phyloP scores from a whole-genome alignment of 2,888 invertebrate species.

The Panzeria rudis region DNA sequence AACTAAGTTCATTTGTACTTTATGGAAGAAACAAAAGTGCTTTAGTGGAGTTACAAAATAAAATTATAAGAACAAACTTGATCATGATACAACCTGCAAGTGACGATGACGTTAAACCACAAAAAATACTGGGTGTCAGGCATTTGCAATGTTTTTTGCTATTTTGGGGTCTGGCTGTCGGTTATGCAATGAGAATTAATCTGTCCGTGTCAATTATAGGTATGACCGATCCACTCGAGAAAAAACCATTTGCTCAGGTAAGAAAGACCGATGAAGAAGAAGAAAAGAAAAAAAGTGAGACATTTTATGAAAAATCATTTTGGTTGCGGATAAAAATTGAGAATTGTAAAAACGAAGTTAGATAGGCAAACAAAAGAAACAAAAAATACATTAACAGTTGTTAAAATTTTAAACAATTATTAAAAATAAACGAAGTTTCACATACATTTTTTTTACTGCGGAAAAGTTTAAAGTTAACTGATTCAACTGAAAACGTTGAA shows the following conservation, averaged over 20 bases:
- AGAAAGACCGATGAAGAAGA: constrained; percentile 53
- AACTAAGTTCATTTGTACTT: too few species aligned
- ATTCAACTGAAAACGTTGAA: too few species aligned
- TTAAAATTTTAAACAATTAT: too few species aligned
- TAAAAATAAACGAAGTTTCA: too few species aligned
- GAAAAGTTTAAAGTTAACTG: too few species aligned
- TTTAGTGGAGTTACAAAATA: neutral
- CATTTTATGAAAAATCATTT: neutral
- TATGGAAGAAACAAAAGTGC: neutral
- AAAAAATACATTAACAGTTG: too few species aligned
- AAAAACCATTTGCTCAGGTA: constrained; percentile 80
- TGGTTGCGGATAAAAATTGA: neutral
- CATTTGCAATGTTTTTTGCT: constrained; percentile 87
- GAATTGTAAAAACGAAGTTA: neutral
- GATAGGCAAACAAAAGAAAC: too few species aligned
- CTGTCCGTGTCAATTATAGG: constrained; percentile 90
- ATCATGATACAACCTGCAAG: constrained; percentile 9
- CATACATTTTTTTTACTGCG: too few species aligned
- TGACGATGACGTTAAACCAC: constrained; percentile 30
- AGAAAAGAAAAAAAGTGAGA: neutral
- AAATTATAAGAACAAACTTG: neutral
- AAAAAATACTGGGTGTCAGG: constrained; percentile 84
- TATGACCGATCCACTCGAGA: constrained; percentile 86
- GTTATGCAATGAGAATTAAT: constrained; percentile 87
- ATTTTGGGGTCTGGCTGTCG: constrained; percentile 86